Percentiles rank a stretch among this genome's conserved stretches.
phyloP scores from a whole-genome alignment of 2,797 vertebrate genomes.

The Hydrocynus forskahlii region DNA sequence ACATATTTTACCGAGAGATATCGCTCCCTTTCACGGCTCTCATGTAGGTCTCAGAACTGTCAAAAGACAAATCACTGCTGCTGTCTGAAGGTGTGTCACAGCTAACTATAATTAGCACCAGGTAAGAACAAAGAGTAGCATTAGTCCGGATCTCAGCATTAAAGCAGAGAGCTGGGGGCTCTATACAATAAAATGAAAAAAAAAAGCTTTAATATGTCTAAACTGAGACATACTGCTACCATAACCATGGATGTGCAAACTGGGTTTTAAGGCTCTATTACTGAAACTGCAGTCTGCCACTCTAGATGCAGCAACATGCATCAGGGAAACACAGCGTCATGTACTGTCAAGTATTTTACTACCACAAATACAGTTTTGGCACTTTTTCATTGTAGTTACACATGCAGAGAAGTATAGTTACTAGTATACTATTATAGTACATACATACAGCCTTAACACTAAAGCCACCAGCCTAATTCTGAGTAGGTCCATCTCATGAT shows the following conservation, averaged over 20 bases:
- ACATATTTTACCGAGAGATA: conserved; percentile 84
- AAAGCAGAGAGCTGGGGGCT: neutral
- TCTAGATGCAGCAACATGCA: neutral
- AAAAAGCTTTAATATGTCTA: neutral
- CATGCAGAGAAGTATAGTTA: no score
- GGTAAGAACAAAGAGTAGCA: conserved; percentile 66
- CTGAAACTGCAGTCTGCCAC: neutral
- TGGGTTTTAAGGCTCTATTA: conserved; percentile 3
- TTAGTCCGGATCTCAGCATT: conserved; percentile 30
- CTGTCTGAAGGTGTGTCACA: conserved; percentile 66
- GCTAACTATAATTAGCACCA: conserved; percentile 76
- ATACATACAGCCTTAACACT: no score
- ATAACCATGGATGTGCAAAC: neutral
- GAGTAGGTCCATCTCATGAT: no score
- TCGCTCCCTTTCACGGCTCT: conserved; percentile 71
- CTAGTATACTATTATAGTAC: no score
- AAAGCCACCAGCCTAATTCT: no score
- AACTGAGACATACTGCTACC: conserved; percentile 1
- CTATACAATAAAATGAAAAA: neutral
- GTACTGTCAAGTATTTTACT: neutral
- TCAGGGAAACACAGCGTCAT: neutral
- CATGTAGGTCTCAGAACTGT: conserved; percentile 66
- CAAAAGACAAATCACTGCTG: conserved; percentile 74
- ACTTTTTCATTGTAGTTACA: neutral
- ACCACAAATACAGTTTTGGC: neutral